Conservation (phyloP, 2,113 vertebrate genomes). For the Taxidea taxus region DNA sequence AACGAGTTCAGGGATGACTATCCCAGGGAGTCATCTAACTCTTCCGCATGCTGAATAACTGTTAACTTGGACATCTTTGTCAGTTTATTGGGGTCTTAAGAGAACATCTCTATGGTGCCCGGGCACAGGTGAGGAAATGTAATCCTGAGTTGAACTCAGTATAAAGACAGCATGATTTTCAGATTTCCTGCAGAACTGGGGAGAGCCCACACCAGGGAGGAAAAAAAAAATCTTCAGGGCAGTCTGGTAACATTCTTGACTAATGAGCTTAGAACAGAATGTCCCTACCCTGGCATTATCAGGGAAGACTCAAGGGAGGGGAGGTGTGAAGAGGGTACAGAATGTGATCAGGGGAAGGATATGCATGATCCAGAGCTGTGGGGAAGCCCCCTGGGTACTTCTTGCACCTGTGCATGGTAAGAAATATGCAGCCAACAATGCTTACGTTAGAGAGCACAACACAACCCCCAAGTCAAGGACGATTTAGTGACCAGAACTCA, state of each 20-base stretch:
- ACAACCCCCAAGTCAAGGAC: not conserved
- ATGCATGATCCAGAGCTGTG: not conserved
- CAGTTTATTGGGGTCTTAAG: not conserved
- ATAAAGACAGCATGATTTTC: not conserved
- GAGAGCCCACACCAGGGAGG: not conserved
- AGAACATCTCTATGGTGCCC: not conserved
- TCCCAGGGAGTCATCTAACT: not conserved
- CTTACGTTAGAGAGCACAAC: rapidly evolving
- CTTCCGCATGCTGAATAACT: not conserved
- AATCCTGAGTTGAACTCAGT: not conserved
- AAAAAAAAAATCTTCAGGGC: not conserved
- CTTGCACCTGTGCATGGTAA: conserved; percentile 30
- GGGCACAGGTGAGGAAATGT: not conserved
- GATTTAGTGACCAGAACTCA: not conserved
- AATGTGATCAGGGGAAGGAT: conserved; percentile 7
- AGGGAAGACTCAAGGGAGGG: conserved; percentile 31
- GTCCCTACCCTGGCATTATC: conserved; percentile 54
- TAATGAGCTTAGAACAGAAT: conserved; percentile 67
- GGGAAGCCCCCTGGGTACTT: conserved; percentile 58
- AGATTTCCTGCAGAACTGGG: not conserved
- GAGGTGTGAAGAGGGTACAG: conserved; percentile 59
- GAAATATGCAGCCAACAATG: not conserved
- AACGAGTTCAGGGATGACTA: not conserved
- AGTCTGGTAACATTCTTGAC: conserved; percentile 63
- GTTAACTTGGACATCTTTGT: not conserved